phyloP scores from a whole-genome alignment of 2,797 vertebrate species.

The Gymnodraco acuticeps region DNA sequence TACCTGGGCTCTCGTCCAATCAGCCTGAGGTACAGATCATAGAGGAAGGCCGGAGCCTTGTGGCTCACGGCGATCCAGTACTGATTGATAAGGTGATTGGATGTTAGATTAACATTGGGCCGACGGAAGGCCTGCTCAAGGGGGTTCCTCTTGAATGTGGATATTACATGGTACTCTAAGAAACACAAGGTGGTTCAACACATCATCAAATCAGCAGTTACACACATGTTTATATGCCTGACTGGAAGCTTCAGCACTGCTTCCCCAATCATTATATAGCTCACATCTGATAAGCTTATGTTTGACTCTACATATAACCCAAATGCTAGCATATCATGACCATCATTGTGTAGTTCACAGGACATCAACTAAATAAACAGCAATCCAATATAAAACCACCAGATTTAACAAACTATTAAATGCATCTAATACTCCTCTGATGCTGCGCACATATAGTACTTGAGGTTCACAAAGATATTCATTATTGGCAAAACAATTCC shows the following conservation, averaged over 20 bases:
- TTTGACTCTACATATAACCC: not conserved
- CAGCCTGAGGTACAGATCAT: slow-evolving; percentile 99
- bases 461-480: not conserved
- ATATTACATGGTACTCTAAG: slow-evolving; percentile 99
- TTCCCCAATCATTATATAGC: not conserved
- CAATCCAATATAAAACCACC: not conserved
- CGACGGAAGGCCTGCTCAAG: slow-evolving; percentile 99
- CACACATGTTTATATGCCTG: not conserved
- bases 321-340: not conserved
- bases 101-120: slow-evolving; percentile 99
- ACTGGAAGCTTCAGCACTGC: slow-evolving; percentile 8
- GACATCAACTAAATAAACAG: not conserved
- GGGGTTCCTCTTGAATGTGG: slow-evolving; percentile 99
- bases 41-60: slow-evolving; percentile 99
- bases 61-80: slow-evolving; percentile 99
- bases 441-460: not conserved
- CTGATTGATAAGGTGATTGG: slow-evolving; percentile 99
- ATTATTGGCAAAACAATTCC: not conserved
- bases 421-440: not conserved
- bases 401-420: not conserved
- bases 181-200: slow-evolving; percentile 91
- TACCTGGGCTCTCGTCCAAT: slow-evolving; percentile 99
- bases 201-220: slow-evolving; percentile 52
- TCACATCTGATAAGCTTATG: not conserved
- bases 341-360: not conserved